These are phyloP conservation scores for Leucoraja erinaceus DNA, from an alignment of 2,113 vertebrate species.

Conservation along the genomic window DNA sequence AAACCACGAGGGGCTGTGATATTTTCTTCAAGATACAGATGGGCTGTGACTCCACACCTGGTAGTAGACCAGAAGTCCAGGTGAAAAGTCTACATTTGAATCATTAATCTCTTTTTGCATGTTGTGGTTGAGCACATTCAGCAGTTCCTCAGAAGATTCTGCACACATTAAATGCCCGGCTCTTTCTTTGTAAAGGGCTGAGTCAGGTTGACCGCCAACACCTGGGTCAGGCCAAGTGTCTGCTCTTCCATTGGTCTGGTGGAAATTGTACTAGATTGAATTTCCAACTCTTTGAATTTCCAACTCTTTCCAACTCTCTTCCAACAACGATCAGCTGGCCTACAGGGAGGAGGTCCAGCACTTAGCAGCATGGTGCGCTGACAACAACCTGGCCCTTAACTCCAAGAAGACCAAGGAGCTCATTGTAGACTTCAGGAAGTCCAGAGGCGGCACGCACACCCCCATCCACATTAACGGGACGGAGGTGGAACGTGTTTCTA, in stretches of 20 bases:
- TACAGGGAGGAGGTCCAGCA: too few species aligned
- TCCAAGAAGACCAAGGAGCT: too few species aligned
- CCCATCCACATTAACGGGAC: too few species aligned
- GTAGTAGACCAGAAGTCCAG: neutral
- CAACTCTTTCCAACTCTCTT: too few species aligned
- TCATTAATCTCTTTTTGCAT: neutral
- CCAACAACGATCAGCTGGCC: too few species aligned
- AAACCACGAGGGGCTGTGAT: too few species aligned
- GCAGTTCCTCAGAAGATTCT: neutral
- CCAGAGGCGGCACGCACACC: too few species aligned
- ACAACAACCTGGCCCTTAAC: too few species aligned
- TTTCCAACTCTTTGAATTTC: too few species aligned
- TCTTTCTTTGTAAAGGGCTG: neutral
- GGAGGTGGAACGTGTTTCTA: too few species aligned
- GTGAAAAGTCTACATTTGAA: neutral
- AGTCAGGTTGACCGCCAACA: neutral
- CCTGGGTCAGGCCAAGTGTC: neutral
- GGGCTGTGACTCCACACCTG: neutral
- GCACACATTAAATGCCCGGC: neutral
- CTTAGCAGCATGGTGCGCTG: too few species aligned
- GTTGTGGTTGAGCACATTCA: neutral
- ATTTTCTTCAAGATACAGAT: neutral
- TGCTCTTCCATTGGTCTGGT: neutral
- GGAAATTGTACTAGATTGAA: neutral
- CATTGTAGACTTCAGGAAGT: too few species aligned